Evolutionary conservation across 2,888 invertebrate genomes (phyloP).

Genomic region (Oxyscelio sp.): DNA sequence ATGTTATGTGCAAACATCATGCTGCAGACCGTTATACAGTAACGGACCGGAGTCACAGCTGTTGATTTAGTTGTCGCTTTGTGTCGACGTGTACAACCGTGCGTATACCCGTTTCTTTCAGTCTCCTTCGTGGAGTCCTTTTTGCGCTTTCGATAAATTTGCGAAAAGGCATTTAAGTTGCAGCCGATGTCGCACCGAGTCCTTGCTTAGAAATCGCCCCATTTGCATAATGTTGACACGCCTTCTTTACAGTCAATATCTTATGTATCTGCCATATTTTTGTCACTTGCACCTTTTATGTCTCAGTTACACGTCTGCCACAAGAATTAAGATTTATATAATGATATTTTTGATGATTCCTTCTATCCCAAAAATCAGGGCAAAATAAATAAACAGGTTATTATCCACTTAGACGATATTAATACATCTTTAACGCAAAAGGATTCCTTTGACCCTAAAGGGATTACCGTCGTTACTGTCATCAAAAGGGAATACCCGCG

Average conservation of each 20-base stretch:
- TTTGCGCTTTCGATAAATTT: constrained; percentile 19
- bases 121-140: constrained; percentile 21
- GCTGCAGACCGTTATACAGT: constrained; percentile 47
- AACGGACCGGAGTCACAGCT: constrained; percentile 59
- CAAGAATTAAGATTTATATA: too few species aligned
- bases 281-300: background rate
- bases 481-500: too few species aligned
- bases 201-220: constrained; percentile 48
- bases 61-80: constrained; percentile 52
- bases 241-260: constrained; percentile 14
- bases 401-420: too few species aligned
- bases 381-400: too few species aligned
- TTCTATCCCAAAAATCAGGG: too few species aligned
- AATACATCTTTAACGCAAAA: too few species aligned
- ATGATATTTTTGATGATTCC: too few species aligned
- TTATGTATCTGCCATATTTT: background rate
- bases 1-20: constrained; percentile 58
- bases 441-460: constrained; percentile 6
- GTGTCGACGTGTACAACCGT: constrained; percentile 41
- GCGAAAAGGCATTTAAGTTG: constrained; percentile 26
- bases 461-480: too few species aligned
- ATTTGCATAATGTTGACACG: constrained; percentile 53
- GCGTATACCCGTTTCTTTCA: constrained; percentile 15
- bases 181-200: constrained; percentile 27
- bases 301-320: too few species aligned